phyloP scores from a whole-genome alignment of 1,140 invertebrate genomes.

The Nautilus pompilius region DNA sequence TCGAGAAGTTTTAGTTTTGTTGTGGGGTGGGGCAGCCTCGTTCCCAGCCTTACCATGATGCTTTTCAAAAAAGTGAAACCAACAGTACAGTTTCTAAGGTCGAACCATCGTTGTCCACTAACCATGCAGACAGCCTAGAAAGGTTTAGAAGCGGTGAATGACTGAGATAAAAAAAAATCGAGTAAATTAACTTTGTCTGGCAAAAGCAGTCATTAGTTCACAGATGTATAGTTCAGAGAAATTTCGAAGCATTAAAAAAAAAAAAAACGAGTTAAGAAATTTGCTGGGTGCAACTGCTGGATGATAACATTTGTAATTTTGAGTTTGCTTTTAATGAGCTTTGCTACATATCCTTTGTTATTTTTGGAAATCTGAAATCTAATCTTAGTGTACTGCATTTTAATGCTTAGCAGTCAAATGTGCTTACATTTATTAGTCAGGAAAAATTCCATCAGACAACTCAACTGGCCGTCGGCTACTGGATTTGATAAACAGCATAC shows the following conservation, averaged over 20 bases:
- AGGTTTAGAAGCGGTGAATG: no score
- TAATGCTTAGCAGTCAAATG: not conserved
- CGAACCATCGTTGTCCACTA: no score
- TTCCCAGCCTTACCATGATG: not conserved
- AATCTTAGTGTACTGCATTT: not conserved
- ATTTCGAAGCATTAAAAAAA: not conserved
- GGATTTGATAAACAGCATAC: conserved; percentile 84
- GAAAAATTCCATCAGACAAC: conserved; percentile 67
- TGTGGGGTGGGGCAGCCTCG: not conserved
- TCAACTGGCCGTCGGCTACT: conserved; percentile 78
- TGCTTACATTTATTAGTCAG: conserved; percentile 68
- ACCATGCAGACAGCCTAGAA: no score
- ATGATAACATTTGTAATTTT: not conserved
- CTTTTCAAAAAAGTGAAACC: not conserved
- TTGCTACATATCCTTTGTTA: not conserved
- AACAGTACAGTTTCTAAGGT: no score
- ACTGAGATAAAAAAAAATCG: no score
- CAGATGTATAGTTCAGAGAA: no score
- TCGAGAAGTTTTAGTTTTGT: not conserved
- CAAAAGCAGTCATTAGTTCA: no score
- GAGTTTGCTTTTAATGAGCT: not conserved
- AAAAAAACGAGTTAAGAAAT: not conserved
- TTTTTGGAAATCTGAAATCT: not conserved
- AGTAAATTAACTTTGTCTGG: no score
- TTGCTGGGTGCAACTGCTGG: not conserved